A percentile compares a stretch with the other conserved stretches of the same genome.
phyloP scores from a whole-genome alignment of 2,113 vertebrate species.

The Periophthalmodon schlosseri region DNA sequence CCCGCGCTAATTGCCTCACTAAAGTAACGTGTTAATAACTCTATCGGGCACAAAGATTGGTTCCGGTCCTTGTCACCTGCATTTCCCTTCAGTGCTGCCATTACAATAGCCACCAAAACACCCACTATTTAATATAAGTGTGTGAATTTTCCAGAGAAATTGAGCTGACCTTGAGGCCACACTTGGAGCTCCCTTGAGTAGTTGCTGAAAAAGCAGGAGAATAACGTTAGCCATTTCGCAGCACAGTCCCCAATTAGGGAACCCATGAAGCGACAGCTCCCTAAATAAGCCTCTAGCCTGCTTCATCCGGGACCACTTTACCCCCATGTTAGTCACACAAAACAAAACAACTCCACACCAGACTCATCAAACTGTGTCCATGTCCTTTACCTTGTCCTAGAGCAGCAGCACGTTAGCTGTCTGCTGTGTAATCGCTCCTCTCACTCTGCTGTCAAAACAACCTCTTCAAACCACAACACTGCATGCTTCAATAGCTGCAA shows the following conservation, averaged over 20 bases:
- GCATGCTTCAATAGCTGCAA: neutral
- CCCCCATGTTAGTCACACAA: conserved; percentile 51
- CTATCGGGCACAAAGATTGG: conserved; percentile 7
- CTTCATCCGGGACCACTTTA: conserved; percentile 37
- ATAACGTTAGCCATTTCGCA: conserved; percentile 46
- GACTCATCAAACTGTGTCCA: conserved; percentile 4
- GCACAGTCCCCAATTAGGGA: conserved; percentile 52
- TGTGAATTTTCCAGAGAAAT: conserved; percentile 31
- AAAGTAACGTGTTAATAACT: conserved; percentile 7
- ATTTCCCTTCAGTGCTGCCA: conserved; percentile 22
- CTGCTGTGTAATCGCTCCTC: neutral
- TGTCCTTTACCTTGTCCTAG: neutral
- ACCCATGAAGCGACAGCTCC: conserved; percentile 37
- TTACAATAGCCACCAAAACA: conserved; percentile 12
- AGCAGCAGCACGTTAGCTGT: neutral
- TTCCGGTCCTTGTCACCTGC: neutral
- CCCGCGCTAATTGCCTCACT: conserved; percentile 18
- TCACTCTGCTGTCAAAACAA: neutral
- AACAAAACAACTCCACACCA: conserved; percentile 21
- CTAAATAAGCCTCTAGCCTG: conserved; percentile 47
- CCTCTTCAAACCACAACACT: neutral
- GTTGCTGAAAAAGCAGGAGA: conserved; percentile 30
- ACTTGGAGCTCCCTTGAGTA: conserved; percentile 23
- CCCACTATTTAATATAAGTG: conserved; percentile 12
- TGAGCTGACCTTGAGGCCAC: conserved; percentile 27